Evolutionary conservation across 1,140 invertebrate genomes (phyloP).

Genomic region (Trichogramma pretiosum): DNA sequence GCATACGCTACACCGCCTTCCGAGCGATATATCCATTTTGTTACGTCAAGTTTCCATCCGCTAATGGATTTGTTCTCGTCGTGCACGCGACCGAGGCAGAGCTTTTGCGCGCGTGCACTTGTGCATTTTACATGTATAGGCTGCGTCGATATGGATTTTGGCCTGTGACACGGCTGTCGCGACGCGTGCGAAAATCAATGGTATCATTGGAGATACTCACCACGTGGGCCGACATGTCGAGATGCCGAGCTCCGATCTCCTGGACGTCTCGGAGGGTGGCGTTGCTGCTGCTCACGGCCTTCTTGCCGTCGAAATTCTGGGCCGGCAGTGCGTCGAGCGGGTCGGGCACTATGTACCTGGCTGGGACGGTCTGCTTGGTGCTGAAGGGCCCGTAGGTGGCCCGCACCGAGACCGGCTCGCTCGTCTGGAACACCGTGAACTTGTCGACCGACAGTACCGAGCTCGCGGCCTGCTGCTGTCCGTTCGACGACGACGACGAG

Average conservation of each 20-base stretch:
- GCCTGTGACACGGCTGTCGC: too few species aligned
- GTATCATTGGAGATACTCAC: slow-evolving; percentile 50
- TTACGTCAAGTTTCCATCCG: too few species aligned
- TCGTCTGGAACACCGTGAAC: slow-evolving; percentile 81
- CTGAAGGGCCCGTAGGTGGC: slow-evolving; percentile 88
- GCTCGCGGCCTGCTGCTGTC: slow-evolving; percentile 30
- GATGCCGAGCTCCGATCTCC: slow-evolving; percentile 60
- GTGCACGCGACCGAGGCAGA: too few species aligned
- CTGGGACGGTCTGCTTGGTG: slow-evolving; percentile 87
- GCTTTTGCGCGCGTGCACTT: too few species aligned
- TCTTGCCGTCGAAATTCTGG: slow-evolving; percentile 27
- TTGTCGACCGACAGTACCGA: slow-evolving; percentile 64
- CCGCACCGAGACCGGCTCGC: slow-evolving; percentile 73
- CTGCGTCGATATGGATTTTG: too few species aligned
- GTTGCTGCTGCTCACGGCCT: slow-evolving; percentile 30
- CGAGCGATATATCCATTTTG: too few species aligned
- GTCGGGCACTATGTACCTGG: slow-evolving; percentile 75
- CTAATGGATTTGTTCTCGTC: too few species aligned
- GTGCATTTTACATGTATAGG: too few species aligned
- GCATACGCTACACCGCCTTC: too few species aligned
- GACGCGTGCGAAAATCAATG: too few species aligned
- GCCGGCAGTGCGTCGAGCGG: slow-evolving; percentile 50
- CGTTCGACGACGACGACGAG: slow-evolving; percentile 11
- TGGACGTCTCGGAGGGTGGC: slow-evolving; percentile 51
- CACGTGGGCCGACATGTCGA: slow-evolving; percentile 85